A percentile compares a stretch with the other conserved stretches of the same genome.
phyloP scores from a whole-genome alignment of 2,113 vertebrate genomes.

The Glareola pratincola region DNA sequence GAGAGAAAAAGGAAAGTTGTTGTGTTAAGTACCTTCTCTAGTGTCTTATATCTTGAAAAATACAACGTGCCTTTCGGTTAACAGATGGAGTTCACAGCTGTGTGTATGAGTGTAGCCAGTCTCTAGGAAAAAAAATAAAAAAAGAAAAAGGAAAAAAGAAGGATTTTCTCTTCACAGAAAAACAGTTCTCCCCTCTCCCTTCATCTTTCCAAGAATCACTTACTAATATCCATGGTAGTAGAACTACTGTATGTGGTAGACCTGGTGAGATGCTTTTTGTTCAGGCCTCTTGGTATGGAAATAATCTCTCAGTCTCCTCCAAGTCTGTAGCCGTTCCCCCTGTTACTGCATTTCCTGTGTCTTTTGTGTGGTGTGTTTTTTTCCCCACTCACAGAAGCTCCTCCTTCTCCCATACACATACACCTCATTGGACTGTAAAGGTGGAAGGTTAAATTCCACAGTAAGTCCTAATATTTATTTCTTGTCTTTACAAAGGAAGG shows the following conservation, averaged over 20 bases:
- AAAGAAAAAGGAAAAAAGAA: not conserved
- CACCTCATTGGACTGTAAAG: not conserved
- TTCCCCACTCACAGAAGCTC: not conserved
- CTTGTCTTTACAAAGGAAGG: constrained; percentile 11
- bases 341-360: not conserved
- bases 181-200: not conserved
- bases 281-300: not conserved
- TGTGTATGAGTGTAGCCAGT: not conserved
- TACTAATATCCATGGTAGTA: not conserved
- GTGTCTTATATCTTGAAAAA: constrained; percentile 39
- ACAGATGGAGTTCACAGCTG: constrained; percentile 61
- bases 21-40: constrained; percentile 29
- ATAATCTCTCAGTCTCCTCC: not conserved
- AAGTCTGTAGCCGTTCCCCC: not conserved
- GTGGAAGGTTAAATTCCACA: not conserved
- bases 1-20: not conserved
- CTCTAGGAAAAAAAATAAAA: not conserved
- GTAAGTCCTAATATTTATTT: not conserved
- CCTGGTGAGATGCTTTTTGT: not conserved
- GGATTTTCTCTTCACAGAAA: not conserved
- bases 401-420: not conserved
- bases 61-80: not conserved
- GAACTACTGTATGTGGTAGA: not conserved
- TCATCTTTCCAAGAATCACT: not conserved
- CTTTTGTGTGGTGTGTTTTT: not conserved